These are phyloP conservation scores for Tyria jacobaeae DNA, from an alignment of 2,888 invertebrate genomes.

Conservation along the genomic window DNA sequence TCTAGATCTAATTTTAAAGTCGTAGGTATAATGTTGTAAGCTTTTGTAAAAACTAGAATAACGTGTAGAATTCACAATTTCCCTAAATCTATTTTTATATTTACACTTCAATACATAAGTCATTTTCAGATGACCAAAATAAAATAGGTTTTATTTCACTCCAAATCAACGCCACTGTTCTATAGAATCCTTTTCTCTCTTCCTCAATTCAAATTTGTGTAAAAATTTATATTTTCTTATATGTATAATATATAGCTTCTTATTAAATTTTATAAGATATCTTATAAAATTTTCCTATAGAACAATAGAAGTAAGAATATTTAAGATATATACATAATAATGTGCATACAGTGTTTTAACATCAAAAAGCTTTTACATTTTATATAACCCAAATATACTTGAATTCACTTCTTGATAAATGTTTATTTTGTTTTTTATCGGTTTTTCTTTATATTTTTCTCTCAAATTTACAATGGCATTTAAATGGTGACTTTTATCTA, in stretches of 20 bases:
- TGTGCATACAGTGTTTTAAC: background rate
- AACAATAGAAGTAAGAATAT: background rate
- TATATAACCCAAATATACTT: background rate
- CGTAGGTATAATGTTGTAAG: no score
- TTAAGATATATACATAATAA: background rate
- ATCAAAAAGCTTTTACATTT: slow-evolving; percentile 1
- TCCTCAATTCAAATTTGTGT: no score
- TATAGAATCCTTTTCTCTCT: no score
- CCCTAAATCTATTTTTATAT: background rate
- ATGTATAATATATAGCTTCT: no score
- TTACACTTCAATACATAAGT: background rate
- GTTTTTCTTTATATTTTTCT: background rate
- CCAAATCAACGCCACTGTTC: background rate
- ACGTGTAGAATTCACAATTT: background rate
- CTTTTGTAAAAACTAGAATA: background rate
- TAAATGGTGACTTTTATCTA: no score
- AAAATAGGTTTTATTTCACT: background rate
- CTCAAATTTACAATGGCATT: background rate
- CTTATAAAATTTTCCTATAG: no score
- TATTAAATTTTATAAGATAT: no score
- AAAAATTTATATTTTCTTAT: no score
- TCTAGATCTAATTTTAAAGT: no score
- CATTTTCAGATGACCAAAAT: background rate
- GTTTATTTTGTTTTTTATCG: background rate
- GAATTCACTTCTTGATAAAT: background rate